Percentiles rank a stretch among this genome's conserved stretches.
These are phyloP conservation scores for Trissolcus basalis DNA, from an alignment of 1,140 invertebrate genomes.

Conservation along the genomic window DNA sequence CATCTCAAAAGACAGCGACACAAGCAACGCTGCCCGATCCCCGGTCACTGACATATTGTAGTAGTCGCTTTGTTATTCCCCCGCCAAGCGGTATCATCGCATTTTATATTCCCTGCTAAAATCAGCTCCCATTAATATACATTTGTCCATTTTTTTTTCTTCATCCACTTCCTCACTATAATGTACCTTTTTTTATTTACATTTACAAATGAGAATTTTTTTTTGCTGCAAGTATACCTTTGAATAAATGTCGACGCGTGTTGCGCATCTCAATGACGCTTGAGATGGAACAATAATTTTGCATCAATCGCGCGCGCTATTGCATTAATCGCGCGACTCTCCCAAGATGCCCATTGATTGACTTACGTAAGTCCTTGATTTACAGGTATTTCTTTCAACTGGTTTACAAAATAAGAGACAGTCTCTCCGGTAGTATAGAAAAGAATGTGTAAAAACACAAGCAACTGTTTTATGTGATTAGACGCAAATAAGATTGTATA, in stretches of 20 bases:
- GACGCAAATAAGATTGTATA: conserved; percentile 35
- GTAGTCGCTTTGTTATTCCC: conserved; percentile 9
- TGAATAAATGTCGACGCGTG: too few relatives aligned
- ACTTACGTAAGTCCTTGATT: conserved; percentile 52
- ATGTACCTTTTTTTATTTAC: too few relatives aligned
- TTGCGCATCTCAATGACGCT: too few relatives aligned
- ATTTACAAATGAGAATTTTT: too few relatives aligned
- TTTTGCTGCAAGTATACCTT: too few relatives aligned
- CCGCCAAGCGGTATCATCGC: background rate
- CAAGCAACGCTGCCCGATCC: conserved; percentile 1
- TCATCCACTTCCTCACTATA: too few relatives aligned
- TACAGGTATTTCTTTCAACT: conserved; percentile 53
- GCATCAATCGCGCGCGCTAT: conserved; percentile 21
- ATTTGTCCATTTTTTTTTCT: conserved; percentile 7
- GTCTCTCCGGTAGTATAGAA: conserved; percentile 26
- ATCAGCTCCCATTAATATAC: background rate
- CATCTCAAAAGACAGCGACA: conserved; percentile 34
- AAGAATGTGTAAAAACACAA: conserved; percentile 36
- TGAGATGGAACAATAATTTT: conserved; percentile 25
- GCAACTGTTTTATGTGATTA: conserved; percentile 24
- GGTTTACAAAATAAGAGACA: conserved; percentile 51
- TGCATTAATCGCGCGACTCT: conserved; percentile 29
- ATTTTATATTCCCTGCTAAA: too few relatives aligned
- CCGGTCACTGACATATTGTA: conserved; percentile 38
- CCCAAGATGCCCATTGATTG: conserved; percentile 46